Base-by-base conservation (phyloP, 2,888 invertebrate genomes). In the Andrena fulva region DNA sequence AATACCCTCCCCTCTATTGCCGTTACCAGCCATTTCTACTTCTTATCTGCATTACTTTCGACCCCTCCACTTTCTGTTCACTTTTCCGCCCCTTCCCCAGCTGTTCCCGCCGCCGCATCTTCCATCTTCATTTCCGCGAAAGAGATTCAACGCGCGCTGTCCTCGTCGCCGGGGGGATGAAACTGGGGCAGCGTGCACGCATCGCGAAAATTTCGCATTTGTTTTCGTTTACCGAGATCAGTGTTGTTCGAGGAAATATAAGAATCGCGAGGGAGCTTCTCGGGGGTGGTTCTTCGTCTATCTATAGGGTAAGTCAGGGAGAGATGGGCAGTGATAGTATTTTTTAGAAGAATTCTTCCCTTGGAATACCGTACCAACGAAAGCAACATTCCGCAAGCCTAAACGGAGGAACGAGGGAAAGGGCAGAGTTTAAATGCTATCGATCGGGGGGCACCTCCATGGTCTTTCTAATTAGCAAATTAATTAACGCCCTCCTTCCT, bases 171-270 rank as follows among this genome's bases (percentile, higher is more conserved):
- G 64, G 20, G n/a, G 59, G 42, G 48, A 69, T 72, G 67, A 80
- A 84, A 70, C 70, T 73, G 77, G 68, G 63, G 63, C 66, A 64
- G 60, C 78, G 60, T 71, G 24, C 81, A 56, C 79, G 80, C 82
- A 75, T 82, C 84, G 84, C 87, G 89, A 85, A 90, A 90, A 89
- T 87, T 89, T 85, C 87, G 84, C 90, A 86, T 89, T 90, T 89
- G 86, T 90, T 90, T 89, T 87, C 86, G 81, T 86, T 80, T 75
- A 54, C 70, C 68, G 59, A 71, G 29, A 29, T 42, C 63, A 29
- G 64, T 52, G 8, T 62, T 77, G 67, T 16, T 33, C 35, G 50
- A 63, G 27, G 64, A 54, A 82, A 83, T 16, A 75, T 75, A 82
- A 82, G 80, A 78, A 75, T 77, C 50, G 59, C 56, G 54, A 62